Evolutionary conservation across 2,113 vertebrate species (phyloP).

Genomic region (Procavia capensis): DNA sequence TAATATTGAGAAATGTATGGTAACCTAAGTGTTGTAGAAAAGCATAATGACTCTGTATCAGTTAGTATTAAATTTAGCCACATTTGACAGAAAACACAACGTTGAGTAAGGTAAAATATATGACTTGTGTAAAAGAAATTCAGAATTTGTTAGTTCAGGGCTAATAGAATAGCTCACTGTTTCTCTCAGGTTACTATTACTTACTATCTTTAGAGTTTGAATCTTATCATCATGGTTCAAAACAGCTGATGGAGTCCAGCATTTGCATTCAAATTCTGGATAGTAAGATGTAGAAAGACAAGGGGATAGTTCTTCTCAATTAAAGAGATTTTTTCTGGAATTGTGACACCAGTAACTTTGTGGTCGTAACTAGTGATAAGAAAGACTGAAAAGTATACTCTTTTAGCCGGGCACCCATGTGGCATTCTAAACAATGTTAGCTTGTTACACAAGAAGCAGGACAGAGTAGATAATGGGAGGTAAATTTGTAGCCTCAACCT

Average conservation of each 20-base stretch:
- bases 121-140: neutral
- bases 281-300: neutral
- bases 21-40: neutral
- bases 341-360: neutral
- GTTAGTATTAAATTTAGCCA: neutral
- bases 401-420: neutral
- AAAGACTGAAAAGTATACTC: neutral
- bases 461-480: neutral
- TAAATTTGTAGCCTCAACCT: neutral
- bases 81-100: neutral
- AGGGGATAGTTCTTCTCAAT: too few species aligned
- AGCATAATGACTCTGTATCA: neutral
- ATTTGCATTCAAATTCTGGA: neutral
- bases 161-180: neutral
- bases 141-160: neutral
- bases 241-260: neutral
- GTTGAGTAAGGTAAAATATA: neutral
- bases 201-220: neutral
- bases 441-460: neutral
- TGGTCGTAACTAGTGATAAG: neutral
- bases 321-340: neutral
- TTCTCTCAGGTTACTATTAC: neutral
- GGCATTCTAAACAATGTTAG: neutral
- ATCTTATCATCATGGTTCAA: neutral
- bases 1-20: neutral